Percentiles rank a stretch among this genome's conserved stretches.
Conservation (phyloP, 1,140 invertebrate species). For the Cotesia glomerata region DNA sequence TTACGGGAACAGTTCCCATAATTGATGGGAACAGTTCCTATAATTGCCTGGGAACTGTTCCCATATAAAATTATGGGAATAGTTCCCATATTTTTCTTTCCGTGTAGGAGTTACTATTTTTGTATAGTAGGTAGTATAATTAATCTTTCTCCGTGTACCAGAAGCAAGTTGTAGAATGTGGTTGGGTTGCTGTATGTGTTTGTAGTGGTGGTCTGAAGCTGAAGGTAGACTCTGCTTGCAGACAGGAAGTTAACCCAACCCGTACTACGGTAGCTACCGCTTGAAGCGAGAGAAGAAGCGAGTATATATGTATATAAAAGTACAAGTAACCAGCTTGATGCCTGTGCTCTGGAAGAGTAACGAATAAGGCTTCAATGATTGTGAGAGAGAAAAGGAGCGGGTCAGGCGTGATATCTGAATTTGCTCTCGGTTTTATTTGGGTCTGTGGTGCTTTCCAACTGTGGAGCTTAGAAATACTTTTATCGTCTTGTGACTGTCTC, state of each 20-base stretch:
- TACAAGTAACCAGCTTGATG: not conserved
- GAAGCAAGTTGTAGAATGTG: not conserved
- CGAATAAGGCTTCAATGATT: no score
- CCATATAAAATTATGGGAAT: no score
- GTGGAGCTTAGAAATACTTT: not conserved
- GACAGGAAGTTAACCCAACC: constrained; percentile 4
- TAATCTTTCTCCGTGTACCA: no score
- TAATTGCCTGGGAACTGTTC: no score
- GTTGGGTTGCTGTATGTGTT: not conserved
- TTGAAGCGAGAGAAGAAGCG: not conserved
- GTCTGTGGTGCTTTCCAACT: constrained; percentile 22
- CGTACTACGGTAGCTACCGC: no score
- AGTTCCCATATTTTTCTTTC: no score
- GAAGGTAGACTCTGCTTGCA: not conserved
- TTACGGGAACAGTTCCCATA: no score
- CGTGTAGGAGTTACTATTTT: no score
- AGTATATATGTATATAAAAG: not conserved
- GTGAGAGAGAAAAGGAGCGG: constrained; percentile 11
- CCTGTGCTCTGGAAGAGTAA: not conserved
- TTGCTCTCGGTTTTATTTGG: constrained; percentile 29
- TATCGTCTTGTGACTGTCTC: constrained; percentile 31
- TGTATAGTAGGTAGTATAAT: no score
- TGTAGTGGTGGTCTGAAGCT: constrained; percentile 13
- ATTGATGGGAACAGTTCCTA: no score
- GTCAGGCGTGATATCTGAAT: constrained; percentile 47